Evolutionary conservation across 2,113 vertebrate genomes (phyloP), one percentile per base, ranked within the genome.

Genomic region (Pachycephala philippinensis): DNA sequence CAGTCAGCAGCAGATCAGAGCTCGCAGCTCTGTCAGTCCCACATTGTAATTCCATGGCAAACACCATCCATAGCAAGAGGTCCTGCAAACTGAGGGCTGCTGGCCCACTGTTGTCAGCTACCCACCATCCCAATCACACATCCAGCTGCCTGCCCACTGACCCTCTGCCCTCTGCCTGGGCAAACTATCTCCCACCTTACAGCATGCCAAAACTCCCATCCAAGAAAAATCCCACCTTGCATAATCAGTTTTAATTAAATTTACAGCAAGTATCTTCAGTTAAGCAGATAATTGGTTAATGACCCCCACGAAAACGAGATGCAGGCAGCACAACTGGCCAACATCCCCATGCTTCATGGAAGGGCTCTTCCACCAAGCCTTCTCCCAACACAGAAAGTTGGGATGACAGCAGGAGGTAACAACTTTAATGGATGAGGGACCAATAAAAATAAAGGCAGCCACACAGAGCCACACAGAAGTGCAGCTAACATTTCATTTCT

Each of bases 401-500:
- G 50, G 70, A 79, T 72, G 74, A 54, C 1, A 20, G 27, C 61
- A 39, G 82, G 61, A 91, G 81, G 74, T 56, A 82, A 87, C 89
- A 79, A 79, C 40, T 91, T 76, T 61, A 95, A 89, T 0, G 0
- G 70, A 87, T 82, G 72, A 88, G 47, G 45, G 61, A 37, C 64
- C 68, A 71, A 40, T 75, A 92, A 92, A 95, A 95, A 66, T 80
- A 95, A 88, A 91, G 57, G 83, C 82, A 92, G 77, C 52, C 92
- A 86, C 88, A 87, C 63, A 88, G 72, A 86, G 59, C 33, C 33
- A 4, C 54, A 24, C 0, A 4, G 54, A 78, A 68, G 39, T 50
- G 42, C 81, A 33, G 95, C 83, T 84, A 95, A 96, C 96, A 92
- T 91, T 95, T 97, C 90, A 92, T 96, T 96, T 92, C 92, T 57